A percentile compares a stretch with the other conserved stretches of the same genome.
These are phyloP conservation scores for Megalopta genalis DNA, from an alignment of 1,140 invertebrate species.

Conservation along the genomic window DNA sequence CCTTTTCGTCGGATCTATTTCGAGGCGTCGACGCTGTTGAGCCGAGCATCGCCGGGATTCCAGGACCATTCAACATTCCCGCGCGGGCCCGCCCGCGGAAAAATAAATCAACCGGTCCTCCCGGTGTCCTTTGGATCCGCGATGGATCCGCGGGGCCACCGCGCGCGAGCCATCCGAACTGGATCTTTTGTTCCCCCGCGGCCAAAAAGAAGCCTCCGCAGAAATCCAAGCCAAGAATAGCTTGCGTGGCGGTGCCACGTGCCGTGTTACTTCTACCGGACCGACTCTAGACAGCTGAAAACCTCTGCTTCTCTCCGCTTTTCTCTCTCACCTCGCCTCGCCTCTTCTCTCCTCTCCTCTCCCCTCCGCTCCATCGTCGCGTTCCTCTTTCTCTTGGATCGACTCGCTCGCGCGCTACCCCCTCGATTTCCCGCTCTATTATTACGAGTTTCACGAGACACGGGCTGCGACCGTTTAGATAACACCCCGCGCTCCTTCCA, in stretches of 20 bases:
- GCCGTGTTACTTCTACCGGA: slow-evolving; percentile 49
- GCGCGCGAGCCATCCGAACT: neutral
- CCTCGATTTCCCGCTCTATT: slow-evolving; percentile 33
- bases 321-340: no score
- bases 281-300: slow-evolving; percentile 48
- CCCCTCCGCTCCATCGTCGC: no score
- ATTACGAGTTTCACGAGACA: slow-evolving; percentile 30
- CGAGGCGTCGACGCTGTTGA: neutral
- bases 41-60: neutral
- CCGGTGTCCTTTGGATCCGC: slow-evolving; percentile 4
- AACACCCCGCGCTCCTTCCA: neutral
- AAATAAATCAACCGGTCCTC: neutral
- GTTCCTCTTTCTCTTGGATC: no score
- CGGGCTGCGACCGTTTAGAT: neutral
- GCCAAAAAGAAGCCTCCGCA: slow-evolving; percentile 37
- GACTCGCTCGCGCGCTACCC: neutral
- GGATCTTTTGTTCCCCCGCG: slow-evolving; percentile 30
- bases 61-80: neutral
- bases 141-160: neutral
- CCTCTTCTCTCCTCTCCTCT: neutral
- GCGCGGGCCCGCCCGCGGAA: neutral
- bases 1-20: slow-evolving; percentile 27
- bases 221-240: slow-evolving; percentile 52
- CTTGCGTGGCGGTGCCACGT: slow-evolving; percentile 51
- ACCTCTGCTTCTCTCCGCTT: neutral